Evolutionary conservation across 2,888 invertebrate genomes (phyloP).

Genomic region (Drosophila koepferae): DNA sequence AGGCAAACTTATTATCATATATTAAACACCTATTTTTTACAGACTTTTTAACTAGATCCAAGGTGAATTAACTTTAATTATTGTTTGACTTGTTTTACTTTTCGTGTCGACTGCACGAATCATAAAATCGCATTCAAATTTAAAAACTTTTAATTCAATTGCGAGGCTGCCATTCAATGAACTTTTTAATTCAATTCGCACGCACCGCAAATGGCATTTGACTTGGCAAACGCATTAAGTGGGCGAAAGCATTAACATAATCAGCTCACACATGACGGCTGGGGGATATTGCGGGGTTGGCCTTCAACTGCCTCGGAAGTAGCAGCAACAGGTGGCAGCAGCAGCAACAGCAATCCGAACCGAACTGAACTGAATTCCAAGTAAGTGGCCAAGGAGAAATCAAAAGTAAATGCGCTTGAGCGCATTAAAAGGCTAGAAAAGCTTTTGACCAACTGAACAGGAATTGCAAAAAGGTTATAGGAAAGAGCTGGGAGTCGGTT

Average conservation of each 20-base stretch:
- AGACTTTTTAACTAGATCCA: not conserved
- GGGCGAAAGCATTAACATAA: constrained; percentile 71
- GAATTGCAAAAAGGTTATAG: constrained; percentile 3
- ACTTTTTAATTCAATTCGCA: constrained; percentile 71
- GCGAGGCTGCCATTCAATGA: constrained; percentile 42
- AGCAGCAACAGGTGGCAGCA: constrained; percentile 31
- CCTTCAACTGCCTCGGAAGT: constrained; percentile 15
- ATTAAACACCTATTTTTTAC: not conserved
- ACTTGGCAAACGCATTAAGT: constrained; percentile 66
- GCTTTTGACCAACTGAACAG: constrained; percentile 49
- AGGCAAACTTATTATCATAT: not conserved
- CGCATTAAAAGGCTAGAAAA: constrained; percentile 63
- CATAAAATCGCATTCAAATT: constrained; percentile 71
- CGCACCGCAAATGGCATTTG: constrained; percentile 60
- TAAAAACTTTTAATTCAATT: constrained; percentile 77
- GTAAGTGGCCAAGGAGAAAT: constrained; percentile 49
- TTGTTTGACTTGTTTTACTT: constrained; percentile 7
- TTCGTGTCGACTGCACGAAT: constrained; percentile 35
- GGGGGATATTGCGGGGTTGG: not conserved
- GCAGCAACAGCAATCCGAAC: constrained; percentile 21
- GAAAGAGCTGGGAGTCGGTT: not conserved
- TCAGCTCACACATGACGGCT: constrained; percentile 66
- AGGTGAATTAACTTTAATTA: constrained; percentile 10
- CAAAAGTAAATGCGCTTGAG: constrained; percentile 68
- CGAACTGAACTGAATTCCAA: constrained; percentile 49